These are phyloP conservation scores for Arctia plantaginis DNA, from an alignment of 2,888 invertebrate species.

Conservation along the genomic window DNA sequence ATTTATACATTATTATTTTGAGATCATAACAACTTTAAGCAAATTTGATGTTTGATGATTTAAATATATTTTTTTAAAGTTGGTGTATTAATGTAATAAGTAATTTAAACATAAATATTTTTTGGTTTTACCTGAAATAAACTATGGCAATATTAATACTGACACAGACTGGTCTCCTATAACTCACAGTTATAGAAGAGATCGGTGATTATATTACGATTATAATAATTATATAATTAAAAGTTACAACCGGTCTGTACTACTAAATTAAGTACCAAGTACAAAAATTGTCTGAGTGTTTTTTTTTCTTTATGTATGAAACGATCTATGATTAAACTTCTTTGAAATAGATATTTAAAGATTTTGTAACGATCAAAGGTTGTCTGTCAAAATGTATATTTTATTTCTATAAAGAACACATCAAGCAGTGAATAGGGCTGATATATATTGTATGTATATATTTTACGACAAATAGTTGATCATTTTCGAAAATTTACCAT, in stretches of 20 bases:
- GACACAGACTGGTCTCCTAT: too few relatives aligned
- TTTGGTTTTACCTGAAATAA: neutral
- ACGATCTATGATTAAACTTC: neutral
- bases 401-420: slow-evolving; percentile 42
- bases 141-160: neutral
- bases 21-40: slow-evolving; percentile 47
- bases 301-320: neutral
- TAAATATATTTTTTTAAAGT: neutral
- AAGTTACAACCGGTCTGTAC: neutral
- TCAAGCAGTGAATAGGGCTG: slow-evolving; percentile 42
- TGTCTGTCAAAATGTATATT: slow-evolving; percentile 30
- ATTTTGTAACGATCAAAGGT: slow-evolving; percentile 21
- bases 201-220: neutral
- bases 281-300: neutral
- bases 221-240: neutral
- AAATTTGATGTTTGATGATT: slow-evolving; percentile 10
- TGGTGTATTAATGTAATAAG: slow-evolving; percentile 2
- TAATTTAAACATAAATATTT: neutral
- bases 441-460: slow-evolving; percentile 22
- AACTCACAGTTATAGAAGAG: neutral
- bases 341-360: neutral
- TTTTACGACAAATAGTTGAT: slow-evolving; percentile 36
- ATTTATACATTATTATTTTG: slow-evolving; percentile 33
- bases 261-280: neutral
- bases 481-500: slow-evolving; percentile 47